These are phyloP conservation scores for Turritopsis dohrnii DNA, from an alignment of 30 jellyfish, hydroid and myxozoan species.

Conservation along the genomic window DNA sequence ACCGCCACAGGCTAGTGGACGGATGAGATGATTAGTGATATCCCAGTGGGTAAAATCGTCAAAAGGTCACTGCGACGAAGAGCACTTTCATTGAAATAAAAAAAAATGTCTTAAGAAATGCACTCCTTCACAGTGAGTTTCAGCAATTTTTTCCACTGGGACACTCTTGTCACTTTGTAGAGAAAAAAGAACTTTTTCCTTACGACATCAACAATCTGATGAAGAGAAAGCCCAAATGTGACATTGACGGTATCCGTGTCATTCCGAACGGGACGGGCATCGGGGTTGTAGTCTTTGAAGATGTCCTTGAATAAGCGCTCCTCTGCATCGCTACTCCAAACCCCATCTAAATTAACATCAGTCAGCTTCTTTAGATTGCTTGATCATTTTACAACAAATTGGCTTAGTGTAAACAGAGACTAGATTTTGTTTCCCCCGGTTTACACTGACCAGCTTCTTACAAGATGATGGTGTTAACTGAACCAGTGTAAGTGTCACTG, in stretches of 20 bases:
- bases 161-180: background rate
- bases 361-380: background rate
- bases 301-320: constrained; percentile 26
- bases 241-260: constrained; percentile 69
- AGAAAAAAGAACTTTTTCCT: background rate
- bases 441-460: too few species aligned
- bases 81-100: too few species aligned
- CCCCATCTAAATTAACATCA: background rate
- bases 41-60: too few species aligned
- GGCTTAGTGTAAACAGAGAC: background rate
- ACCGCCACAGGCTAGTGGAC: too few species aligned
- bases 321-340: constrained; percentile 40
- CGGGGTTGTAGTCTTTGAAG: constrained; percentile 43
- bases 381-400: background rate
- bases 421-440: too few species aligned
- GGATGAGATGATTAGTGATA: background rate
- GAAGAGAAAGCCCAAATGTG: constrained; percentile 59
- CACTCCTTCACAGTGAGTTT: too few species aligned
- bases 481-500: too few species aligned
- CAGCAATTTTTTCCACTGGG: background rate
- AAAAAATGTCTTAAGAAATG: too few species aligned
- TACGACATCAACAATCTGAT: constrained; percentile 74
- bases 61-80: too few species aligned
- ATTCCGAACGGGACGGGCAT: constrained; percentile 57
- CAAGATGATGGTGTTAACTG: too few species aligned